phyloP scores from a whole-genome alignment of 2,888 invertebrate genomes.

The Liposcelis brunnea region DNA sequence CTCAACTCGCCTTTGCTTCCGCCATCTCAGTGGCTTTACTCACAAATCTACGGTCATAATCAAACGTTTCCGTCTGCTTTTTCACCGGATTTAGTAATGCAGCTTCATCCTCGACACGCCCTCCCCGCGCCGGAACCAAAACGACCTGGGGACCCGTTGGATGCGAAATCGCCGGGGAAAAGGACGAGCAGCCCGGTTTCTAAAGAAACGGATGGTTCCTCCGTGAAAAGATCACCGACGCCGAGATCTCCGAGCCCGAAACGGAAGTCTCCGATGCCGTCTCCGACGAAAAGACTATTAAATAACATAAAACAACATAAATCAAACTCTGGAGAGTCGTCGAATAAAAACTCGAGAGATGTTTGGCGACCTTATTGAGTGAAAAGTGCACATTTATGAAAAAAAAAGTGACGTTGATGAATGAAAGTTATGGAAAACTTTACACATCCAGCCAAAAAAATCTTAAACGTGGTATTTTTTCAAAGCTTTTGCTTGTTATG shows the following conservation, averaged over 20 bases:
- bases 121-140: slow-evolving; percentile 9
- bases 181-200: slow-evolving; percentile 21
- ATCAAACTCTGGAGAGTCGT: slow-evolving; percentile 27
- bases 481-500: too few relatives aligned
- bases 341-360: slow-evolving; percentile 28
- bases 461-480: too few relatives aligned
- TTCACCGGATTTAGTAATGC: slow-evolving; percentile 17
- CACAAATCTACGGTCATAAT: slow-evolving; percentile 50
- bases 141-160: slow-evolving; percentile 25
- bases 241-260: slow-evolving; percentile 15
- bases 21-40: slow-evolving; percentile 62
- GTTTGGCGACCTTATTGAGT: slow-evolving; percentile 60
- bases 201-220: slow-evolving; percentile 11
- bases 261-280: slow-evolving; percentile 26
- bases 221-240: slow-evolving; percentile 12
- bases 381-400: slow-evolving; percentile 5
- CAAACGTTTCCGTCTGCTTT: slow-evolving; percentile 39
- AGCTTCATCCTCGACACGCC: slow-evolving; percentile 15
- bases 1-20: slow-evolving; percentile 56
- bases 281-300: slow-evolving; percentile 17
- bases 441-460: neutral
- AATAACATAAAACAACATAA: slow-evolving; percentile 22
- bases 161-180: slow-evolving; percentile 26
- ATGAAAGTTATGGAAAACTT: neutral
- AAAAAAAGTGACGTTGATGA: neutral